Evolutionary conservation across 2,797 vertebrate genomes (phyloP), one percentile per base, ranked within the genome.

Genomic region (Gymnocypris eckloni): DNA sequence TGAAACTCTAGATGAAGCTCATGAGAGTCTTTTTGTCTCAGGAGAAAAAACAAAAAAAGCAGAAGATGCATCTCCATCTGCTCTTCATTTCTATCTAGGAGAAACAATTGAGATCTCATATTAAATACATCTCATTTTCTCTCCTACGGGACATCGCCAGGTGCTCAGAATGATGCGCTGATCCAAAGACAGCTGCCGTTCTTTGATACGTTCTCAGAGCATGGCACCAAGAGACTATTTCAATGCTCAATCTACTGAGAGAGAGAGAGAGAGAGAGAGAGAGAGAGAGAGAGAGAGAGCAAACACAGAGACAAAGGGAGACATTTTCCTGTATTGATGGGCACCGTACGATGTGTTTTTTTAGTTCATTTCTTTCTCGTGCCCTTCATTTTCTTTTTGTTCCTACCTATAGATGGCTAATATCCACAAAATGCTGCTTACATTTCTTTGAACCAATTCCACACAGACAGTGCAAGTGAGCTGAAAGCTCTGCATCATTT

Each of bases 101-200:
- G 43, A 71, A 43, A 71, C 16, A 85, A 85, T 59, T 71, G 66
- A 85, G 25, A 85, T 78, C 43, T 52, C 61, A 37, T 67, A 59
- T 70, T 43, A 85, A 67, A 83, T 28, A 61, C 12, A 69, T 67
- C 9, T 22, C 6, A 10, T 71, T 59, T 61, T 61, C n/a, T 61
- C 48, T 79, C 50, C 50, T 70, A 37, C 4, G 64, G 50, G 83
- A 59, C 15, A 33, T 71, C 15, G 11, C 22, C 72, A 84, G 82
- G 72, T 84, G 82, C 59, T 77, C 48, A 84, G 20, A 76, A 67
- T 77, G 33, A 52, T 66, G n/a, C 20, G 22, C 20, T 66, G 73
- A 78, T 78, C 73, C 61, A 43, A 28, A 79, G 61, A 67, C 83
- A 84, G 75, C 76, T 85, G 83, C 66, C 20, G 41, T 59, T 79